phyloP scores from a whole-genome alignment of 2,113 vertebrate genomes.

The Tamias sibiricus region DNA sequence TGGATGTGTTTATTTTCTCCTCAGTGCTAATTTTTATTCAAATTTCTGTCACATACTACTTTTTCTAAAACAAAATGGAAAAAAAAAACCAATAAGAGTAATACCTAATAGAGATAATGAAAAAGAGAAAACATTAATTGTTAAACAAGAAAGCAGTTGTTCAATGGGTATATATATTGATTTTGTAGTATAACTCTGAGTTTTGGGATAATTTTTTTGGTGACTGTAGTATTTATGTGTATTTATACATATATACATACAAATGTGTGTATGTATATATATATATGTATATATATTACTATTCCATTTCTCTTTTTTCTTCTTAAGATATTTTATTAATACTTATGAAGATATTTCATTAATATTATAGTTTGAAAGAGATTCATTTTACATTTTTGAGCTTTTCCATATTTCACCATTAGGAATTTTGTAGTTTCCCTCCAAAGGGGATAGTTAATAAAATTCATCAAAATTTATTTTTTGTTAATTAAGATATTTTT shows the following conservation, averaged over 20 bases:
- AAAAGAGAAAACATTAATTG: background rate
- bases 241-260: background rate
- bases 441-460: slow-evolving; percentile 3
- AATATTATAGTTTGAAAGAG: slow-evolving; percentile 28
- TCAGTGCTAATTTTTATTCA: background rate
- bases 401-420: slow-evolving; percentile 13
- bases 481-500: slow-evolving; percentile 34
- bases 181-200: background rate
- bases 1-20: slow-evolving; percentile 28
- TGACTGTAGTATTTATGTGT: background rate
- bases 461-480: slow-evolving; percentile 55
- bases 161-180: background rate
- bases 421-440: slow-evolving; percentile 48
- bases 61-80: slow-evolving; percentile 44
- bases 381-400: slow-evolving; percentile 37
- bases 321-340: slow-evolving; percentile 47
- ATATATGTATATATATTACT: background rate
- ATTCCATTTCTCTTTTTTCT: background rate
- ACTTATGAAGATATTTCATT: slow-evolving; percentile 46
- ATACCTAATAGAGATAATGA: slow-evolving; percentile 37
- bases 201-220: background rate
- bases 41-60: slow-evolving; percentile 13
- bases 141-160: background rate
- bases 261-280: background rate
- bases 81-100: background rate